These are phyloP conservation scores for Masnerella sp. DNA, from an alignment of 2,888 invertebrate genomes.

Conservation along the genomic window DNA sequence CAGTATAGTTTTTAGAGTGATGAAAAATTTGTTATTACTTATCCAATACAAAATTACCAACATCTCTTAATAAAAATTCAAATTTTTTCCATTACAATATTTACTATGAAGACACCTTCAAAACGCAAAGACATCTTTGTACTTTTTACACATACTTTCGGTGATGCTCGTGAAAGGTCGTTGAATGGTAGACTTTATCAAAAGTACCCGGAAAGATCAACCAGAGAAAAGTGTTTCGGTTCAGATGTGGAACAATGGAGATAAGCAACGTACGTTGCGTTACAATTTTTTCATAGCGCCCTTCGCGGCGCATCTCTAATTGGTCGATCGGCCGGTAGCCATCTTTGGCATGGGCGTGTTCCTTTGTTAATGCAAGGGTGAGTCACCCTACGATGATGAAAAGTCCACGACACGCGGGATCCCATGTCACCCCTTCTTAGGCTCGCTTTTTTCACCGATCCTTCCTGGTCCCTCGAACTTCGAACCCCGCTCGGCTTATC, in stretches of 20 bases:
- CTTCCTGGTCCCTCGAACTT: slow-evolving; percentile 50
- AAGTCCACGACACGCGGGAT: slow-evolving; percentile 55
- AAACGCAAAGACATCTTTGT: too few relatives aligned
- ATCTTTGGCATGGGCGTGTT: slow-evolving; percentile 65
- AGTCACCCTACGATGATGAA: slow-evolving; percentile 57
- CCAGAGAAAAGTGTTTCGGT: slow-evolving; percentile 46
- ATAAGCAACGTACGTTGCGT: slow-evolving; percentile 55
- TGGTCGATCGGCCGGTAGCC: slow-evolving; percentile 62
- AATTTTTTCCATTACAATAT: too few relatives aligned
- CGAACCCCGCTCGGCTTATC: slow-evolving; percentile 46
- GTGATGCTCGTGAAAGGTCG: background rate
- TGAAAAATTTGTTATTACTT: too few relatives aligned
- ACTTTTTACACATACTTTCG: too few relatives aligned
- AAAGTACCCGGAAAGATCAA: slow-evolving; percentile 29
- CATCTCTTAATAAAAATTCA: too few relatives aligned
- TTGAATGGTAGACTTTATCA: background rate
- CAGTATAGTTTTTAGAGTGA: too few relatives aligned
- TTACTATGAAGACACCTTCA: too few relatives aligned
- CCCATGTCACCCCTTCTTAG: slow-evolving; percentile 52
- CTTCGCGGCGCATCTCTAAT: slow-evolving; percentile 57
- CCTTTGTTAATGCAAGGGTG: slow-evolving; percentile 62
- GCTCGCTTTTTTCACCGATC: slow-evolving; percentile 47
- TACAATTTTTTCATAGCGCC: slow-evolving; percentile 54
- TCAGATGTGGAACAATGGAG: slow-evolving; percentile 36
- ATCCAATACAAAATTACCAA: too few relatives aligned